Evolutionary conservation across 2,888 invertebrate genomes (phyloP).

Genomic region (Lymantria monacha): DNA sequence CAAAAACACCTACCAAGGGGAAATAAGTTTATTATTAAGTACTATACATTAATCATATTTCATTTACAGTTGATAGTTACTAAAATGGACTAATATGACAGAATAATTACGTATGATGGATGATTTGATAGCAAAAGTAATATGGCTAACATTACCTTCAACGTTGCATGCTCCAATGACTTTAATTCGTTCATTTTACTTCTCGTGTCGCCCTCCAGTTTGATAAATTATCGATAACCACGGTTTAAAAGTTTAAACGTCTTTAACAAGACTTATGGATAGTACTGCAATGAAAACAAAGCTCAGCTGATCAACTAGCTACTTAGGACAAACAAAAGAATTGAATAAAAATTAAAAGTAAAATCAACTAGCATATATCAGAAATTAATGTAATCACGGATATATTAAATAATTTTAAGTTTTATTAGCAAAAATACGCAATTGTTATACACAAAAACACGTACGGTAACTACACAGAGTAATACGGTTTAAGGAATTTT

Average conservation of each 20-base stretch:
- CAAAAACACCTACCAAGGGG: no score
- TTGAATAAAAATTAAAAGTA: conserved; percentile 11
- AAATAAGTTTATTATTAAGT: no score
- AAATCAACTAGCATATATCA: conserved; percentile 22
- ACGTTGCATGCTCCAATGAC: conserved; percentile 96
- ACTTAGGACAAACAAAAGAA: conserved; percentile 1
- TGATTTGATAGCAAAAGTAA: conserved; percentile 10
- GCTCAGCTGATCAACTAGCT: conserved; percentile 69
- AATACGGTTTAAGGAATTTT: no score
- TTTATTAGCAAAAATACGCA: no score
- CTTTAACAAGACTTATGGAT: conserved; percentile 10
- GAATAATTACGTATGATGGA: not conserved
- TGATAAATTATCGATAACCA: not conserved
- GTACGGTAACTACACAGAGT: no score
- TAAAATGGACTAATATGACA: no score
- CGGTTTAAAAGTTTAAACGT: not conserved
- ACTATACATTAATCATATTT: no score
- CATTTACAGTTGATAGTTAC: no score
- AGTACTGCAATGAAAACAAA: conserved; percentile 68
- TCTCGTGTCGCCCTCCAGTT: conserved; percentile 16
- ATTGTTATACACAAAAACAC: no score
- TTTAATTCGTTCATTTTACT: conserved; percentile 93
- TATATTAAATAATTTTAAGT: no score
- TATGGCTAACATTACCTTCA: conserved; percentile 85
- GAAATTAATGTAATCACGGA: no score